Conservation (phyloP, 2,888 invertebrate species). For the Ophion slaviceki region DNA sequence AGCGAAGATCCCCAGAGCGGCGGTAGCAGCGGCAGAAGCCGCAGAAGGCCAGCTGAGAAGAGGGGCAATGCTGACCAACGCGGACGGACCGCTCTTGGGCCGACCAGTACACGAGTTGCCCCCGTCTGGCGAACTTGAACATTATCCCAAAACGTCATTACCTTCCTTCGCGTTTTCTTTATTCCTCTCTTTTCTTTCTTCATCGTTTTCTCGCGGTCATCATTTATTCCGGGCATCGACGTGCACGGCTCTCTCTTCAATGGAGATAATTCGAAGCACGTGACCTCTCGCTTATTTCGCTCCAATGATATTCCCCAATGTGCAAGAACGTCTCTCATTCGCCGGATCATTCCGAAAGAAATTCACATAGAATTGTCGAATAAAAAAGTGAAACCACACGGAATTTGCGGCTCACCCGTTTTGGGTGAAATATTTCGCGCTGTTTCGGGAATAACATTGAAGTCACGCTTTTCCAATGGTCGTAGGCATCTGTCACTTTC, state of each 20-base stretch:
- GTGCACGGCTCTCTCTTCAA: not conserved
- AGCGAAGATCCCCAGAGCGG: constrained; percentile 59
- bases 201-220: not conserved
- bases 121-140: constrained; percentile 77
- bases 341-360: not conserved
- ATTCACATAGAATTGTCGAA: not conserved
- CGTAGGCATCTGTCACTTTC: constrained; percentile 78
- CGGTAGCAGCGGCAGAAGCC: constrained; percentile 50
- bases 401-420: not conserved
- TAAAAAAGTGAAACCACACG: not conserved
- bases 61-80: constrained; percentile 80
- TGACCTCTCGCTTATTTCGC: not conserved
- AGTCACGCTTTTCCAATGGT: constrained; percentile 74
- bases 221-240: not conserved
- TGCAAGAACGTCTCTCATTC: not conserved
- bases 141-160: constrained; percentile 52
- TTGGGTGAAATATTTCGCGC: not conserved
- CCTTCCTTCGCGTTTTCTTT: constrained; percentile 20
- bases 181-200: not conserved
- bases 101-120: constrained; percentile 81
- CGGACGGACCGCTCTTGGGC: constrained; percentile 78
- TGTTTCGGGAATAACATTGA: not conserved
- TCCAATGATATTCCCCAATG: not conserved
- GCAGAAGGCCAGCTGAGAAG: constrained; percentile 76
- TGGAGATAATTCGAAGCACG: not conserved